Conservation (phyloP, 2,888 invertebrate species). For the Nasonia oneida region DNA sequence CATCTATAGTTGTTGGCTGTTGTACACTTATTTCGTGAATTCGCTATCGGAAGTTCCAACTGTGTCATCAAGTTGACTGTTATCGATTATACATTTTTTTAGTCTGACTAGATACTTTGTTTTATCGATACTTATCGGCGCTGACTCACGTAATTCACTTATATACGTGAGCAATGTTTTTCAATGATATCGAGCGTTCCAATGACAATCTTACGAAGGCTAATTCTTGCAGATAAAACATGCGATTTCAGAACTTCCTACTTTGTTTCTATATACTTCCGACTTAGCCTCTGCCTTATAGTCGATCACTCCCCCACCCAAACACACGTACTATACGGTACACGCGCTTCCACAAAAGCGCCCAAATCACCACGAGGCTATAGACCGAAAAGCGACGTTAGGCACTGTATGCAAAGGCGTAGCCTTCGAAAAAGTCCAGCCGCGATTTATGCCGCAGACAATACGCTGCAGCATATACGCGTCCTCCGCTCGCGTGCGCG, state of each 20-base stretch:
- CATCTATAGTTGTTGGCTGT: neutral
- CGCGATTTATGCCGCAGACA: constrained; percentile 15
- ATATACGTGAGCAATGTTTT: neutral
- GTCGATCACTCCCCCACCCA: neutral
- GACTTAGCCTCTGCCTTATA: neutral
- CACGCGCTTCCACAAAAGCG: neutral
- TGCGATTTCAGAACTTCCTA: neutral
- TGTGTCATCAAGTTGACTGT: neutral
- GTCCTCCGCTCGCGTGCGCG: constrained; percentile 13
- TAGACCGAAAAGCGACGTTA: too few species aligned
- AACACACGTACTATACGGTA: neutral
- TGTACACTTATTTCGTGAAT: neutral
- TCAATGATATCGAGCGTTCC: neutral
- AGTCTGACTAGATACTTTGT: neutral
- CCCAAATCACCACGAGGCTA: neutral
- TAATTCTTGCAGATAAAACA: too few species aligned
- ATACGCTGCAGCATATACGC: neutral
- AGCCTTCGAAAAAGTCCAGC: neutral
- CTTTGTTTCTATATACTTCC: neutral
- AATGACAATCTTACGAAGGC: too few species aligned
- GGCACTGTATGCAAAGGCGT: neutral
- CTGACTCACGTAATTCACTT: neutral
- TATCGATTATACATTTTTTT: neutral
- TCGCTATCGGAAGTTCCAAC: neutral
- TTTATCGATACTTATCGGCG: neutral